These are phyloP conservation scores for Drosophila kohkoa DNA, from an alignment of 1,140 invertebrate genomes.

Conservation along the genomic window DNA sequence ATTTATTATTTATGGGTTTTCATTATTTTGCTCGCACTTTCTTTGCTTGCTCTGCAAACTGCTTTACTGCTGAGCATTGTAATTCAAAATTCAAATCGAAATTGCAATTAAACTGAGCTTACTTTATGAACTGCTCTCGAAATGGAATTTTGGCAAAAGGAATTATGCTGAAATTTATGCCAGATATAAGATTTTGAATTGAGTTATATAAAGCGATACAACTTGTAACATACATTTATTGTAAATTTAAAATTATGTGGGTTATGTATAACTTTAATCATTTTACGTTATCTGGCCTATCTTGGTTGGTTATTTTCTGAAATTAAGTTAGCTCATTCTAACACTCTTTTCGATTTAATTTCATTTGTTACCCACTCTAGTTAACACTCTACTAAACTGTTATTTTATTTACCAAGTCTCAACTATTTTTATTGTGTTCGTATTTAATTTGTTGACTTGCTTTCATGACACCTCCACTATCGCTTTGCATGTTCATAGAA, in stretches of 20 bases:
- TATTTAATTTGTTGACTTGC: constrained; percentile 30
- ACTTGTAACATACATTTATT: too few species aligned
- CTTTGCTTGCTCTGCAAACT: constrained; percentile 24
- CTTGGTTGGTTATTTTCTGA: too few species aligned
- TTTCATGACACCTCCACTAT: constrained; percentile 35
- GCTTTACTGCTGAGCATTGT: constrained; percentile 18
- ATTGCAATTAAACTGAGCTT: constrained; percentile 63
- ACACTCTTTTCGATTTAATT: too few species aligned
- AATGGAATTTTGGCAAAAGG: neutral
- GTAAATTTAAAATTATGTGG: too few species aligned
- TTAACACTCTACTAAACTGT: neutral
- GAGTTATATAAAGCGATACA: too few species aligned
- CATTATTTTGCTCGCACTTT: constrained; percentile 22
- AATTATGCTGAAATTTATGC: neutral
- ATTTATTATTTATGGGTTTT: constrained; percentile 81
- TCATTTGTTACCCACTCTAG: too few species aligned
- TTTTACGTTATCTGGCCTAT: too few species aligned
- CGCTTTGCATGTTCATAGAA: constrained; percentile 31
- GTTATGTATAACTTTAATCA: too few species aligned
- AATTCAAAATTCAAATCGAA: constrained; percentile 44
- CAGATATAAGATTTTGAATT: too few species aligned
- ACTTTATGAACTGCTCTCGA: constrained; percentile 5
- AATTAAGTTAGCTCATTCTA: too few species aligned
- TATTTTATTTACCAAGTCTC: neutral
- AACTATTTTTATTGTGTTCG: neutral